These are phyloP conservation scores for Hemibagrus wyckioides DNA, from an alignment of 2,113 vertebrate species.

Conservation along the genomic window DNA sequence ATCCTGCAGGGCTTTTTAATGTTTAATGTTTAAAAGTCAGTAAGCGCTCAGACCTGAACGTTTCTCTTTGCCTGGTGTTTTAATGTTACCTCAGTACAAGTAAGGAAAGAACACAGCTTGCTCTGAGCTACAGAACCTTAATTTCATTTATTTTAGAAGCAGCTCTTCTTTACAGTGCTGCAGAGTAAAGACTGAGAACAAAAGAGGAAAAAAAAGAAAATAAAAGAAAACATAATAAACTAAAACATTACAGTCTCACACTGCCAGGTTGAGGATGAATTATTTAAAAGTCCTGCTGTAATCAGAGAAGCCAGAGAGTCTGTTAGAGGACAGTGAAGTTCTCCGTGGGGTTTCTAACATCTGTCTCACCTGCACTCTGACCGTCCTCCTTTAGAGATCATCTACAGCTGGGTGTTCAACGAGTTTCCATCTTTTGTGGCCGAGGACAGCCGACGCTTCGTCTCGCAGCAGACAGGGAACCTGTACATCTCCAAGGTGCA, in stretches of 20 bases:
- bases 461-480: slow-evolving; percentile 95
- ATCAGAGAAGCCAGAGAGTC: background rate
- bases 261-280: background rate
- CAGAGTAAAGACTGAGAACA: background rate
- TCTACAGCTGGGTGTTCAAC: slow-evolving; percentile 98
- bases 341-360: background rate
- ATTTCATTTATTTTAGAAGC: background rate
- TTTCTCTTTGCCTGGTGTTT: background rate
- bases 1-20: background rate
- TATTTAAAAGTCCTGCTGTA: background rate
- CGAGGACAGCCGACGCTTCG: slow-evolving; percentile 94
- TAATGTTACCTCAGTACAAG: background rate
- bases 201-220: background rate
- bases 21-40: background rate
- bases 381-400: slow-evolving; percentile 81
- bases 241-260: background rate
- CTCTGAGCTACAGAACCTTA: background rate
- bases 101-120: background rate
- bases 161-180: background rate
- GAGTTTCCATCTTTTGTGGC: slow-evolving; percentile 95
- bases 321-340: slow-evolving; percentile 18
- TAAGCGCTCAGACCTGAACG: background rate
- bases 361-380: slow-evolving; percentile 34
- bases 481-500: slow-evolving; percentile 97
- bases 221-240: background rate